Evolutionary conservation across 2,888 invertebrate species (phyloP), one percentile per base, ranked within the genome.

Genomic region (Steinernema carpocapsae): DNA sequence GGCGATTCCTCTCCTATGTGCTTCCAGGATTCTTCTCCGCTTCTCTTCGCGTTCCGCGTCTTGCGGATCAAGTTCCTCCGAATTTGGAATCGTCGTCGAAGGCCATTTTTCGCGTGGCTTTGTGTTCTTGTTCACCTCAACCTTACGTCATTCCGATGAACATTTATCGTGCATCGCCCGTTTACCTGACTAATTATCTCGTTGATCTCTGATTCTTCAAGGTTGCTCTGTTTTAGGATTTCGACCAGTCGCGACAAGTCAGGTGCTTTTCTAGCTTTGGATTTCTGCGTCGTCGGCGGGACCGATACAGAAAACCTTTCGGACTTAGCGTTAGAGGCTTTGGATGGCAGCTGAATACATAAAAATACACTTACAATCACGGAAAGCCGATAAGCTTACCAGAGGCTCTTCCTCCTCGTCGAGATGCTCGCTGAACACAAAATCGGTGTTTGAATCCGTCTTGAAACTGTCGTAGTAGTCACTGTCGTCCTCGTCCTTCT

Each of bases 161-260:
- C n/a, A n/a, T n/a, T n/a, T n/a, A n/a, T n/a, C n/a, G n/a, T 43
- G 43, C 43, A 43, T 43, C 14, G 14, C 7, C 10, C 43, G 37
- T 10, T 37, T 10, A 81, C 81, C 77, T 85, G 85, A 7, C 74
- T 72, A 2, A 80, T 78, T 42, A 85, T 78, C 64, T 85, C 85
- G 73, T 78, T 72, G 46, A 85, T 80, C 56, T 85, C 85, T 32
- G 79, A 78, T 43, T 77, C 72, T 7, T 78, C 81, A 42, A 85
- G 78, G 56, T 83, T 83, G 76, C 82, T 81, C 42, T 78, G 80
- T 72, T 81, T 80, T 37, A 85, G 77, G 7, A 80, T 80, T 42
- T 78, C 77, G n/a, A 85, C 77, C 19, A 85, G 79, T 17, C 80
- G 80, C 14, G 77, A 74, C 1, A 85, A 77, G 29, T 82, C 82